Evolutionary conservation across 2,888 invertebrate genomes (phyloP).

Genomic region (Cantharis flavilabris): DNA sequence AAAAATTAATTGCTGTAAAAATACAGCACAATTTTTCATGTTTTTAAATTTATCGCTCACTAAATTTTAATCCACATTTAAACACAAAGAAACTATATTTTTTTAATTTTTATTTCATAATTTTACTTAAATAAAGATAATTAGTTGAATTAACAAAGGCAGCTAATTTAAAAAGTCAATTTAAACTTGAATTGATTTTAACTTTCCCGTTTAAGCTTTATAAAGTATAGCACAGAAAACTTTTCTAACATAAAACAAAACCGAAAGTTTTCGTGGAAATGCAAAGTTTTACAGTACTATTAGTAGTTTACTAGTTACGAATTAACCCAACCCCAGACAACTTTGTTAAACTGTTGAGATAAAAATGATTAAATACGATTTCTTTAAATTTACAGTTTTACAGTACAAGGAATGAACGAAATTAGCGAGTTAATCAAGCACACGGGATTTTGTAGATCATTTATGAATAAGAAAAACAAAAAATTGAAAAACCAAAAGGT

Average conservation of each 20-base stretch:
- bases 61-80: not conserved
- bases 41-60: not conserved
- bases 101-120: no score
- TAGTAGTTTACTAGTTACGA: not conserved
- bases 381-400: no score
- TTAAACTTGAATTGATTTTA: not conserved
- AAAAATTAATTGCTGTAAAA: not conserved
- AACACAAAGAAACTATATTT: no score
- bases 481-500: no score
- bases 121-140: not conserved
- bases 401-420: no score
- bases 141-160: not conserved
- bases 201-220: not conserved
- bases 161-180: not conserved
- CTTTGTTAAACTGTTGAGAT: not conserved
- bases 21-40: not conserved
- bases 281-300: not conserved
- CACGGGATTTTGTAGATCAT: no score
- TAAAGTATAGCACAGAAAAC: not conserved
- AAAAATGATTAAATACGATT: no score
- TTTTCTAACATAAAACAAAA: not conserved
- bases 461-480: no score
- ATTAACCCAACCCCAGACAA: not conserved
- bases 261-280: not conserved
- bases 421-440: no score